Percentiles rank a stretch among this genome's conserved stretches.
phyloP scores from a whole-genome alignment of 2,888 invertebrate species.

The Scaptomyza tumidula region DNA sequence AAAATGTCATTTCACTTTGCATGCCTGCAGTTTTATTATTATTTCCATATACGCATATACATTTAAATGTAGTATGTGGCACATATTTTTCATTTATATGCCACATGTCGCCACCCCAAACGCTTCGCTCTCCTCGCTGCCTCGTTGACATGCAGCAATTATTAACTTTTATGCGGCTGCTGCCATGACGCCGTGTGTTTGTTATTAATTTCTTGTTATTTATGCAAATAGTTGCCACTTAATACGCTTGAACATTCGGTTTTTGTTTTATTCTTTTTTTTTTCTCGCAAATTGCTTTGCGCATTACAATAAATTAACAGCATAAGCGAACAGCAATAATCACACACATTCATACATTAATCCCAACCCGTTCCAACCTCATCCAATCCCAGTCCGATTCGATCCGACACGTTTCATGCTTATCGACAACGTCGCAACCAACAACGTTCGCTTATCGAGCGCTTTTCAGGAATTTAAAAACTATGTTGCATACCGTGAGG shows the following conservation, averaged over 20 bases:
- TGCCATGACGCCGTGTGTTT: conserved; percentile 78
- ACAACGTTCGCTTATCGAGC: conserved; percentile 18
- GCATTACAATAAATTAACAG: conserved; percentile 77
- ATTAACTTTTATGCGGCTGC: conserved; percentile 80
- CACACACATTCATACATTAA: conserved; percentile 24
- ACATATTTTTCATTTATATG: conserved; percentile 46
- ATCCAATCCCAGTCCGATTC: neutral
- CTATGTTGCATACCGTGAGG: conserved; percentile 56
- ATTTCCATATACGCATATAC: conserved; percentile 9
- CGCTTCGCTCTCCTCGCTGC: conserved; percentile 9
- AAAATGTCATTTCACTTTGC: conserved; percentile 71
- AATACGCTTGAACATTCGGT: conserved; percentile 60
- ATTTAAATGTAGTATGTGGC: neutral
- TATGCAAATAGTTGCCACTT: conserved; percentile 81
- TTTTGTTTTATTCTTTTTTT: conserved; percentile 8
- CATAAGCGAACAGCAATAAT: conserved; percentile 46
- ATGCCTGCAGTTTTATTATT: conserved; percentile 40
- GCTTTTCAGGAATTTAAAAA: conserved; percentile 49
- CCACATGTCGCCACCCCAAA: conserved; percentile 49
- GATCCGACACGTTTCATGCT: conserved; percentile 62
- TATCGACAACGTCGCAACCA: conserved; percentile 63
- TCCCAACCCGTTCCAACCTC: neutral
- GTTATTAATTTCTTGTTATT: conserved; percentile 81
- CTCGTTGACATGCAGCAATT: conserved; percentile 77
- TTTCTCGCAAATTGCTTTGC: conserved; percentile 63